Percentiles rank a stretch among this genome's conserved stretches.
Conservation (phyloP, 1,140 invertebrate genomes). For the Drosophila prosaltans region DNA sequence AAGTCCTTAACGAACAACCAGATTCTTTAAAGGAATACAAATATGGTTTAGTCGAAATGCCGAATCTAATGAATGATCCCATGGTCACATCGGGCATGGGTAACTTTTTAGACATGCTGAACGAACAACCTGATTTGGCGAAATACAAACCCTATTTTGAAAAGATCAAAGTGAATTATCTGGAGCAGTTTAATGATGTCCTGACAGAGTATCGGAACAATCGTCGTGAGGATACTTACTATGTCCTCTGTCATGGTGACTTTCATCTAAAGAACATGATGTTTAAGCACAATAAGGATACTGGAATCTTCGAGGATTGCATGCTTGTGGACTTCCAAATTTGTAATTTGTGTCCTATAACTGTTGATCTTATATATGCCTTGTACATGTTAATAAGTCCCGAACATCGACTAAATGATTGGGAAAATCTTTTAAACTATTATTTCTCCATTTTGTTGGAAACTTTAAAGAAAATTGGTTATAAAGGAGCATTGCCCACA, state of each 20-base stretch:
- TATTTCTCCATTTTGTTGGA: conserved; percentile 33
- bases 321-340: conserved; percentile 64
- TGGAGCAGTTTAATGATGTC: neutral
- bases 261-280: conserved; percentile 58
- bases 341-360: conserved; percentile 45
- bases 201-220: conserved; percentile 31
- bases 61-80: conserved; percentile 16
- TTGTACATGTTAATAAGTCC: conserved; percentile 50
- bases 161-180: conserved; percentile 3
- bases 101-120: conserved; percentile 34
- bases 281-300: conserved; percentile 48
- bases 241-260: conserved; percentile 52
- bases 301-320: conserved; percentile 36
- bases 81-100: conserved; percentile 51
- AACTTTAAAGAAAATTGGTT: conserved; percentile 42
- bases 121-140: conserved; percentile 3
- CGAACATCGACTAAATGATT: conserved; percentile 24
- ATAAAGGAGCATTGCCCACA: conserved; percentile 40
- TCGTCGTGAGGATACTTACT: conserved; percentile 16
- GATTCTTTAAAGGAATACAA: conserved; percentile 42
- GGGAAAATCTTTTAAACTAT: conserved; percentile 36
- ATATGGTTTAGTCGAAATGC: conserved; percentile 36
- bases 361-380: conserved; percentile 50
- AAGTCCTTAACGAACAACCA: conserved; percentile 50
- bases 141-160: conserved; percentile 18